Conservation (phyloP, 2,797 vertebrate species). For the Channa striata region DNA sequence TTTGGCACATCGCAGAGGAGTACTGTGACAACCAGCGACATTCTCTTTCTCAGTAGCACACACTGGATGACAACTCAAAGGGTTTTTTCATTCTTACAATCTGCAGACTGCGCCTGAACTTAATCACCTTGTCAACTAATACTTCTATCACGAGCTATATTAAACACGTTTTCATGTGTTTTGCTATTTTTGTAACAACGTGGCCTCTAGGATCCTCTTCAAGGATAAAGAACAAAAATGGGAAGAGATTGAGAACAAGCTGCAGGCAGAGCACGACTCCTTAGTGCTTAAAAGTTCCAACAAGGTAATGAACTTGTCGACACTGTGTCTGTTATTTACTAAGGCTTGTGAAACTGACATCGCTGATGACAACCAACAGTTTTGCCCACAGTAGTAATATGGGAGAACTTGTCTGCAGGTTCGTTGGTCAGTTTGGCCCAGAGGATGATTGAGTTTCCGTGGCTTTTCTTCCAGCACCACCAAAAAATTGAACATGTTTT, state of each 20-base stretch:
- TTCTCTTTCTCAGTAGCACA: constrained; percentile 15
- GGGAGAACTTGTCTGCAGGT: no score
- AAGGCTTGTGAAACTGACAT: constrained; percentile 6
- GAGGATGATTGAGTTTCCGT: no score
- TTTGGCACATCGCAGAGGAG: constrained; percentile 59
- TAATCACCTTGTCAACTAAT: constrained; percentile 17
- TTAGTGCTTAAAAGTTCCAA: constrained; percentile 95
- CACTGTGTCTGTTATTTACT: constrained; percentile 1
- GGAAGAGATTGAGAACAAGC: constrained; percentile 95
- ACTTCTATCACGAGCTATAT: constrained; percentile 24
- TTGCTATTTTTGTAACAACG: constrained; percentile 50
- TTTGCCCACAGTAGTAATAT: background rate
- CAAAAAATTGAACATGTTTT: no score
- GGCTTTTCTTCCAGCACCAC: no score
- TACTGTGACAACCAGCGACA: constrained; percentile 29
- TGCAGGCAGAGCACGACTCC: constrained; percentile 92
- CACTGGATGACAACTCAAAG: constrained; percentile 37
- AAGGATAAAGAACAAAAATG: constrained; percentile 97
- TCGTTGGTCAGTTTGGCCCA: no score
- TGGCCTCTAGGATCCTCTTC: constrained; percentile 91
- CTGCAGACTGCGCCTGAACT: constrained; percentile 20
- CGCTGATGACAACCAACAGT: background rate
- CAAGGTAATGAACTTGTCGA: constrained; percentile 84
- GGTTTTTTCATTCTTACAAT: constrained; percentile 7
- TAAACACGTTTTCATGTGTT: constrained; percentile 31